phyloP scores from a whole-genome alignment of 2,113 vertebrate species.

The Theristicus caerulescens region DNA sequence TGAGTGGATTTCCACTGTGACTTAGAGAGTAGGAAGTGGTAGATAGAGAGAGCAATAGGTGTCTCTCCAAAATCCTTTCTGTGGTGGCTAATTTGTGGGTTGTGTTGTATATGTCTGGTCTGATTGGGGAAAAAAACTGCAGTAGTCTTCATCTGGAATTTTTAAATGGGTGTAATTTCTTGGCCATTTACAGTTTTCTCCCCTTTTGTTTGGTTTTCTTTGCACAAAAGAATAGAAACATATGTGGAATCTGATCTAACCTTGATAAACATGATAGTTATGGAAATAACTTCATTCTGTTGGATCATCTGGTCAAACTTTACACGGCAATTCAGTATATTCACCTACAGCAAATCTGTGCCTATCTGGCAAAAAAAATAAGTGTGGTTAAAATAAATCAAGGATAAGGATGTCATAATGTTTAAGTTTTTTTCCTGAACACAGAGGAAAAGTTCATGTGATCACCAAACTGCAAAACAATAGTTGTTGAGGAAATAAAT shows the following conservation, averaged over 20 bases:
- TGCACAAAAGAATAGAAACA: not conserved
- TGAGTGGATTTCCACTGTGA: not conserved
- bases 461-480: not conserved
- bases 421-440: not conserved
- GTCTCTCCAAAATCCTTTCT: not conserved
- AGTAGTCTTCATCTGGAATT: not conserved
- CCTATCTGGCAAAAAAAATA: not conserved
- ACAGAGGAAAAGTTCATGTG: not conserved
- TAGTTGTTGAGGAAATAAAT: not conserved
- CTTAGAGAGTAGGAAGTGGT: not conserved
- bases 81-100: not conserved
- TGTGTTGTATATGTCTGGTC: not conserved
- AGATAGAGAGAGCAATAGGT: not conserved
- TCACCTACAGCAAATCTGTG: not conserved
- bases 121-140: not conserved
- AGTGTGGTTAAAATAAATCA: not conserved
- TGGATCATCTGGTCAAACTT: not conserved
- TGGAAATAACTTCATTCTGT: not conserved
- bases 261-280: not conserved
- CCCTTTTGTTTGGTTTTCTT: not conserved
- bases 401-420: not conserved
- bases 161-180: not conserved
- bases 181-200: not conserved
- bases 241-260: not conserved
- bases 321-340: not conserved